Conservation (phyloP, 2,113 vertebrate genomes). For the Falcunculus frontatus region DNA sequence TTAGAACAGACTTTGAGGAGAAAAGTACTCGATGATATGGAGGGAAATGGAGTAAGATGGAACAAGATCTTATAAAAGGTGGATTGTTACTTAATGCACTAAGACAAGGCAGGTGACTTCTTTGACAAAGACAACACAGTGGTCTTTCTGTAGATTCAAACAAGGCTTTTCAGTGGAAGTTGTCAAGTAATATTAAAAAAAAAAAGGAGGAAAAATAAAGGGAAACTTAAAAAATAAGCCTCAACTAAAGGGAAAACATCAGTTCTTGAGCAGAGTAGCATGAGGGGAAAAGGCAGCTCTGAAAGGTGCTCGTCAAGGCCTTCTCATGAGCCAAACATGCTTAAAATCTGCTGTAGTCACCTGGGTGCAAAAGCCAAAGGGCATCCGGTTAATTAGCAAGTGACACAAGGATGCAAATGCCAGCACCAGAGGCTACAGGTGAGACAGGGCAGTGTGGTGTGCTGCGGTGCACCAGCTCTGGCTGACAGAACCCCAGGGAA, state of each 20-base stretch:
- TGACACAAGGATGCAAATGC: neutral
- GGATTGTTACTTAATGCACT: neutral
- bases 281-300: neutral
- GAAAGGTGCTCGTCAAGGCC: neutral
- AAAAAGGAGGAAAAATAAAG: neutral
- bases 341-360: neutral
- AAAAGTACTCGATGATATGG: neutral
- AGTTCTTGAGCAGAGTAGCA: neutral
- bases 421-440: neutral
- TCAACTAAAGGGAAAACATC: neutral
- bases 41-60: neutral
- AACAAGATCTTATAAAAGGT: neutral
- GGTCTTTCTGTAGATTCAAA: neutral
- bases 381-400: neutral
- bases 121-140: neutral
- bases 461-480: rapidly evolving
- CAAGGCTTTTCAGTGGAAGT: neutral
- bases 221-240: neutral
- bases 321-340: neutral
- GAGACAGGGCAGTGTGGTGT: neutral
- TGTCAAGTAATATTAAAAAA: neutral
- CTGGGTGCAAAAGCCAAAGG: neutral
- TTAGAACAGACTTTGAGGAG: neutral
- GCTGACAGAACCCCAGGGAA: neutral
- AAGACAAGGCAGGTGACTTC: neutral